Percentiles rank a stretch among this genome's conserved stretches.
Conservation (phyloP, 2,113 vertebrate genomes). For the Pteruthius melanotis region DNA sequence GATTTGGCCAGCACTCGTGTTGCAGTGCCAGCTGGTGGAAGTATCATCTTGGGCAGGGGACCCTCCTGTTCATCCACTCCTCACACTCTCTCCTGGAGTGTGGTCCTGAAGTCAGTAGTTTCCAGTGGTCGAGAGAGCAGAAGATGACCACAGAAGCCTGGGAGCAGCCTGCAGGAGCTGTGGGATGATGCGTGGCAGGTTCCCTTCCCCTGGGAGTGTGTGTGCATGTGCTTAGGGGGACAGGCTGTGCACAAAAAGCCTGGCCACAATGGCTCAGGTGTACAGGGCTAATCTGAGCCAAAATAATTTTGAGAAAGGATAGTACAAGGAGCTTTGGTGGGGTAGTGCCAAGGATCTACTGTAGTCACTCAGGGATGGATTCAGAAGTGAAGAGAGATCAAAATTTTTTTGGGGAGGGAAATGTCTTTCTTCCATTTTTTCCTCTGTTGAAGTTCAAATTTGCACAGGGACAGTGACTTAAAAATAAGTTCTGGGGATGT, state of each 20-base stretch:
- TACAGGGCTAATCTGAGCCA: not conserved
- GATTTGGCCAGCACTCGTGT: not conserved
- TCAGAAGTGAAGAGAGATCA: not conserved
- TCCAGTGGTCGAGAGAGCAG: not conserved
- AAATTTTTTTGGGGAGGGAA: not conserved
- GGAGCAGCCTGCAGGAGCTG: not conserved
- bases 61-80: fast-evolving
- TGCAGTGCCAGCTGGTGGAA: not conserved
- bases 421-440: not conserved
- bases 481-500: not conserved
- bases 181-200: not conserved
- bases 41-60: fast-evolving
- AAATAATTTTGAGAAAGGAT: not conserved
- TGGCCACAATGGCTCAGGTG: not conserved
- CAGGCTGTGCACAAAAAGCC: not conserved
- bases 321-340: not conserved
- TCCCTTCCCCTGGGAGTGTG: not conserved
- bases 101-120: not conserved
- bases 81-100: fast-evolving
- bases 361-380: not conserved
- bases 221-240: fast-evolving
- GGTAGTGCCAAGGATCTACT: not conserved
- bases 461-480: not conserved
- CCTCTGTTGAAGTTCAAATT: not conserved
- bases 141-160: not conserved